phyloP scores from a whole-genome alignment of 1,140 invertebrate genomes.

The Harlomillsia oculata region DNA sequence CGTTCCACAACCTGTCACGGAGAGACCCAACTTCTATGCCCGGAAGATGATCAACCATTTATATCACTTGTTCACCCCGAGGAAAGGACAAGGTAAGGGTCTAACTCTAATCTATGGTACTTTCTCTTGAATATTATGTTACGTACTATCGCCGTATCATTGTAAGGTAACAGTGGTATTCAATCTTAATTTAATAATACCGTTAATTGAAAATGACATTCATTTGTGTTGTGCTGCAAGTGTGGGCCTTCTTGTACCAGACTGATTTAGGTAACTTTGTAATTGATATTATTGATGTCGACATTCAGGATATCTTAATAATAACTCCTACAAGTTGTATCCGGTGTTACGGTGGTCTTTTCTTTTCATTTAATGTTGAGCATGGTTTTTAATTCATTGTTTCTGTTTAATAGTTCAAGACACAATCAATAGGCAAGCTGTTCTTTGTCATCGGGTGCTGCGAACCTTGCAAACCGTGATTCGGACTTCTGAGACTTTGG shows the following conservation, averaged over 20 bases:
- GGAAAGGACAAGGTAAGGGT: slow-evolving; percentile 73
- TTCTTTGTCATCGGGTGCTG: slow-evolving; percentile 87
- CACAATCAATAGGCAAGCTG: slow-evolving; percentile 83
- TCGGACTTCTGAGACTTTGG: slow-evolving; percentile 65
- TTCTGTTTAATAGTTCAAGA: slow-evolving; percentile 56
- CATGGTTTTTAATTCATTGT: not conserved
- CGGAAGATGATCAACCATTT: slow-evolving; percentile 85
- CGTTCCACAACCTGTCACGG: slow-evolving; percentile 73
- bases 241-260: slow-evolving; percentile 71
- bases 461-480: slow-evolving; percentile 77
- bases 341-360: too few relatives aligned
- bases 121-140: too few relatives aligned
- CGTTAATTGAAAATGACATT: not conserved
- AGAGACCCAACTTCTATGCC: slow-evolving; percentile 84
- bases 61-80: slow-evolving; percentile 90
- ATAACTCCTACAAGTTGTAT: too few relatives aligned
- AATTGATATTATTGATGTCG: too few relatives aligned
- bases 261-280: slow-evolving; percentile 75
- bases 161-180: too few relatives aligned
- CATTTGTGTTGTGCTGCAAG: slow-evolving; percentile 49
- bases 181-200: not conserved
- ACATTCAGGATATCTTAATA: too few relatives aligned
- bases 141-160: too few relatives aligned
- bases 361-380: not conserved
- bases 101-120: too few relatives aligned